These are phyloP conservation scores for Pseudocheirus occidentalis DNA, from an alignment of 2,797 vertebrate genomes.

Conservation along the genomic window DNA sequence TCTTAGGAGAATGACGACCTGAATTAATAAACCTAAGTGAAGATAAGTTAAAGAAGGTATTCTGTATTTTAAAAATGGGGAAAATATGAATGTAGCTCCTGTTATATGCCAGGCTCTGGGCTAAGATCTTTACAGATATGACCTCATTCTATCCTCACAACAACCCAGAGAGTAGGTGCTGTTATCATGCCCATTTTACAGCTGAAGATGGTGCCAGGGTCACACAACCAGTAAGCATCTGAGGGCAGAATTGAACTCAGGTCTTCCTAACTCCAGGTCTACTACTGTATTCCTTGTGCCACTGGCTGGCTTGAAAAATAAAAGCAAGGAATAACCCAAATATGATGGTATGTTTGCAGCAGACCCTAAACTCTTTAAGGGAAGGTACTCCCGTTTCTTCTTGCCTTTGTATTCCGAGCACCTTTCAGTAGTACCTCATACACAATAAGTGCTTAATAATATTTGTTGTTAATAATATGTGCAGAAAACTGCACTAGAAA, in stretches of 20 bases:
- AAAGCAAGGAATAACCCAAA: not conserved
- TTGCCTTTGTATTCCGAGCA: not conserved
- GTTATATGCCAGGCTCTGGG: not conserved
- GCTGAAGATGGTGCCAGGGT: not conserved
- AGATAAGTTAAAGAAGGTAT: not conserved
- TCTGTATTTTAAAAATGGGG: not conserved
- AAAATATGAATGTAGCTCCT: not conserved
- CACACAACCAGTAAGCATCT: not conserved
- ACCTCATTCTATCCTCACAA: not conserved
- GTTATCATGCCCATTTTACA: not conserved
- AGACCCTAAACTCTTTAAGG: not conserved
- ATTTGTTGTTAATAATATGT: not conserved
- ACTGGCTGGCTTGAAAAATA: not conserved
- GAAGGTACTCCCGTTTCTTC: not conserved
- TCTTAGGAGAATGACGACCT: not conserved
- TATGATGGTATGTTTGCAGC: not conserved
- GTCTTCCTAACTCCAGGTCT: not conserved
- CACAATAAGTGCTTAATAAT: not conserved
- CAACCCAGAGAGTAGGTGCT: not conserved
- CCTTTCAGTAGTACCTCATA: not conserved
- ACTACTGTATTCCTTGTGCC: not conserved
- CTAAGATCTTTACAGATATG: not conserved
- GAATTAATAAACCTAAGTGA: slow-evolving; percentile 30
- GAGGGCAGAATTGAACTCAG: not conserved
- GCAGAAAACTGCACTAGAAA: not conserved